Percentiles rank a stretch among this genome's conserved stretches.
phyloP scores from a whole-genome alignment of 2,797 vertebrate species.

The Hirundo rustica region DNA sequence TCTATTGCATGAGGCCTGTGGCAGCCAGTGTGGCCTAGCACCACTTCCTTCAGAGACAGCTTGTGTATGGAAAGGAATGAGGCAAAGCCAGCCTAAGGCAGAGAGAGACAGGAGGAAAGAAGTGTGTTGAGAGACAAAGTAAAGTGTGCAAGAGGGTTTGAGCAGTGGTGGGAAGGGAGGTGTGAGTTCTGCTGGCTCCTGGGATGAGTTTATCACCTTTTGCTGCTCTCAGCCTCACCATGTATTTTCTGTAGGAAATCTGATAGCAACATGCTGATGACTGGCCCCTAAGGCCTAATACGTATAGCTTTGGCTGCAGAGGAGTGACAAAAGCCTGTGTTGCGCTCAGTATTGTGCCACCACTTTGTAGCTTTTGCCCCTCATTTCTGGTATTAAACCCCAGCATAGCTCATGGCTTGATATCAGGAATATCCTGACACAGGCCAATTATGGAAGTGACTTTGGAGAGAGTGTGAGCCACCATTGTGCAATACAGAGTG shows the following conservation, averaged over 20 bases:
- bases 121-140: background rate
- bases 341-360: background rate
- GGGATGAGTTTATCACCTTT: background rate
- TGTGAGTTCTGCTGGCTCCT: background rate
- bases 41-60: background rate
- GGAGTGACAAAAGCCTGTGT: rapidly evolving
- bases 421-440: background rate
- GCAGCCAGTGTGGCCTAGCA: background rate
- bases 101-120: background rate
- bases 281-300: background rate
- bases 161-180: background rate
- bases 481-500: background rate
- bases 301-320: background rate
- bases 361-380: background rate
- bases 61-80: background rate
- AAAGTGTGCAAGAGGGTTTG: background rate
- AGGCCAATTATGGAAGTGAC: background rate
- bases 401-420: background rate
- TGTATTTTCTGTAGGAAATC: background rate
- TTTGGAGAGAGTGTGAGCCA: background rate
- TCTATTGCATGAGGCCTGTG: rapidly evolving
- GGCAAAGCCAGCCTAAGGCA: background rate
- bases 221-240: background rate
- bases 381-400: background rate
- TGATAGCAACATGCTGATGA: background rate